These are phyloP conservation scores for Glaucomys volans DNA, from an alignment of 2,113 vertebrate genomes.

Conservation along the genomic window DNA sequence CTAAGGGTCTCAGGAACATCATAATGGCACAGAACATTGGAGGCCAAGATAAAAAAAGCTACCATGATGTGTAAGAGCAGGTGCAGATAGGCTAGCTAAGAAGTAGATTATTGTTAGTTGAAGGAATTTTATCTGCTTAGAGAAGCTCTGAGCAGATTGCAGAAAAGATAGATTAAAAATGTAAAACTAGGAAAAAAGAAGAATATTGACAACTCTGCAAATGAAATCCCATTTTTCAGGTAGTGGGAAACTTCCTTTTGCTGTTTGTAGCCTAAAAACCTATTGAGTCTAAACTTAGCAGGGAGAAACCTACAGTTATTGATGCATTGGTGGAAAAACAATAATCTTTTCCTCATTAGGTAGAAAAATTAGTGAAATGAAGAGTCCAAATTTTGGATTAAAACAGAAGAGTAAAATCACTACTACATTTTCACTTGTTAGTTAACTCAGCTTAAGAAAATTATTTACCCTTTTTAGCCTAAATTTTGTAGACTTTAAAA, in stretches of 20 bases:
- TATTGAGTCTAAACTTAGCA: constrained; percentile 16
- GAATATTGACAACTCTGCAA: constrained; percentile 41
- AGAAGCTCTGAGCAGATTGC: not conserved
- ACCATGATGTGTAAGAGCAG: not conserved
- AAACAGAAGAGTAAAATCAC: not conserved
- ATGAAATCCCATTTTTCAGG: constrained; percentile 16
- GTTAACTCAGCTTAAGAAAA: not conserved
- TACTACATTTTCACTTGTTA: not conserved
- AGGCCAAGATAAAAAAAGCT: not conserved
- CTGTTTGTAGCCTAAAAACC: not conserved
- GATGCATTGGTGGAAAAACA: not conserved
- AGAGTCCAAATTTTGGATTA: not conserved
- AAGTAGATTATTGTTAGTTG: not conserved
- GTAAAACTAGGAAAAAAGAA: not conserved
- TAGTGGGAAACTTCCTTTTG: not conserved
- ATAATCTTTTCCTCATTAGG: not conserved
- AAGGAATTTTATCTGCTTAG: not conserved
- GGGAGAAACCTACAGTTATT: not conserved
- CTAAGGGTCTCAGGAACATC: not conserved
- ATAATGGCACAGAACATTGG: not conserved
- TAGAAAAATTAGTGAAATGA: not conserved
- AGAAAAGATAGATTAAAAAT: constrained; percentile 23
- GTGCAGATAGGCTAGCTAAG: not conserved
- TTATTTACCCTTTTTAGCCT: not conserved
- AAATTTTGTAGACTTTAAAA: constrained; percentile 36